Evolutionary conservation across 1,140 invertebrate genomes (phyloP).

Genomic region (Bombus consobrinus): DNA sequence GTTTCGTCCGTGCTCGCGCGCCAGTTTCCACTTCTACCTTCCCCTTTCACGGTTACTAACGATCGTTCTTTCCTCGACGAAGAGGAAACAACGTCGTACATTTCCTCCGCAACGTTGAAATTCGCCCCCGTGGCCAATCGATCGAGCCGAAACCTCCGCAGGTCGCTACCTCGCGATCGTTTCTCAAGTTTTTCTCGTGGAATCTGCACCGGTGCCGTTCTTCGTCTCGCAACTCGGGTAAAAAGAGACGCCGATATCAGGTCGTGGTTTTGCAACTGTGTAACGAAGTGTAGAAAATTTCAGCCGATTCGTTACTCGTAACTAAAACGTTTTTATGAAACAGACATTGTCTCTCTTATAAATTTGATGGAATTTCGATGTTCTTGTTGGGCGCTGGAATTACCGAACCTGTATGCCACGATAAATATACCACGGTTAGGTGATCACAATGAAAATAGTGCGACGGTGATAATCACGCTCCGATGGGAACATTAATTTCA

Average conservation of each 20-base stretch:
- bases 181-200: constrained; percentile 6
- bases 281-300: background rate
- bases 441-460: no score
- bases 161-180: background rate
- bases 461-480: no score
- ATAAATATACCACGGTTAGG: no score
- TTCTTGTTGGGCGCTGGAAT: no score
- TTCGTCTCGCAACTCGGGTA: no score
- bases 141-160: constrained; percentile 27
- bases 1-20: background rate
- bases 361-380: background rate
- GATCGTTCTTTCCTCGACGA: background rate
- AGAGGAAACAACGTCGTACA: background rate
- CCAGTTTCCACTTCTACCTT: background rate
- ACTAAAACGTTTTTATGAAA: no score
- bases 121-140: constrained; percentile 11
- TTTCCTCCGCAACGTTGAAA: background rate
- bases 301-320: no score
- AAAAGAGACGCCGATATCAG: background rate
- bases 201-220: background rate
- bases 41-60: background rate
- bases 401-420: no score
- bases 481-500: no score
- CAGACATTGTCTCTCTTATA: no score
- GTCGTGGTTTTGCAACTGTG: no score